These are phyloP conservation scores for Leptinotarsa peninsularis DNA, from an alignment of 2,888 invertebrate genomes.

Conservation along the genomic window DNA sequence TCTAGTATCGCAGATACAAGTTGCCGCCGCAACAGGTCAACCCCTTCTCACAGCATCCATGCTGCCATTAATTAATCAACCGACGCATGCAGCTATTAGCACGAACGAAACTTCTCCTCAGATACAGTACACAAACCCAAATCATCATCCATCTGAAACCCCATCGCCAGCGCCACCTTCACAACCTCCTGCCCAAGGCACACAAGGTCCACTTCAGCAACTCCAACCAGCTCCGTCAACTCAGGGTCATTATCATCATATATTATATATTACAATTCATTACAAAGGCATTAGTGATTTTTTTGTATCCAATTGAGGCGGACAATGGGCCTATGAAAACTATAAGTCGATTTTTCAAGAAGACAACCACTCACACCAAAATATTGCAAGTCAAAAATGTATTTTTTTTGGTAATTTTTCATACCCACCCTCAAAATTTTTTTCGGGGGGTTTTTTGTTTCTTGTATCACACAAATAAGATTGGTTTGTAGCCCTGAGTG, in stretches of 20 bases:
- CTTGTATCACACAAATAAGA: too few relatives aligned
- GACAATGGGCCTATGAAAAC: too few relatives aligned
- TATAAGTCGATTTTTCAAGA: too few relatives aligned
- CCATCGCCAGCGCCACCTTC: conserved; percentile 64
- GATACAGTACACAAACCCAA: conserved; percentile 56
- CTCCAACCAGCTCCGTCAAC: conserved; percentile 71
- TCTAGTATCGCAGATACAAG: conserved; percentile 82
- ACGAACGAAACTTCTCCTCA: conserved; percentile 73
- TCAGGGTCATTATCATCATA: conserved; percentile 57
- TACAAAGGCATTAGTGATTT: conserved; percentile 63
- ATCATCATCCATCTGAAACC: conserved; percentile 69
- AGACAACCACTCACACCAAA: conserved; percentile 41
- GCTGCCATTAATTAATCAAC: conserved; percentile 27
- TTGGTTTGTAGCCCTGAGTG: too few relatives aligned
- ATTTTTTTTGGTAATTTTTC: too few relatives aligned
- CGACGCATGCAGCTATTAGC: conserved; percentile 65
- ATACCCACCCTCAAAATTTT: too few relatives aligned
- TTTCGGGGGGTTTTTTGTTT: conserved; percentile 49
- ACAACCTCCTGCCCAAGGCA: conserved; percentile 58
- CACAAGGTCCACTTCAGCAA: conserved; percentile 65
- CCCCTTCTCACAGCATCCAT: conserved; percentile 69
- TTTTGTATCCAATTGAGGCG: conserved; percentile 64
- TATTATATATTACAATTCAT: conserved; percentile 71
- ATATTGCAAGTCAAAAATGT: too few relatives aligned
- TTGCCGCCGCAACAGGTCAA: conserved; percentile 85